phyloP scores from a whole-genome alignment of 2,113 vertebrate species.

The Sander lucioperca region DNA sequence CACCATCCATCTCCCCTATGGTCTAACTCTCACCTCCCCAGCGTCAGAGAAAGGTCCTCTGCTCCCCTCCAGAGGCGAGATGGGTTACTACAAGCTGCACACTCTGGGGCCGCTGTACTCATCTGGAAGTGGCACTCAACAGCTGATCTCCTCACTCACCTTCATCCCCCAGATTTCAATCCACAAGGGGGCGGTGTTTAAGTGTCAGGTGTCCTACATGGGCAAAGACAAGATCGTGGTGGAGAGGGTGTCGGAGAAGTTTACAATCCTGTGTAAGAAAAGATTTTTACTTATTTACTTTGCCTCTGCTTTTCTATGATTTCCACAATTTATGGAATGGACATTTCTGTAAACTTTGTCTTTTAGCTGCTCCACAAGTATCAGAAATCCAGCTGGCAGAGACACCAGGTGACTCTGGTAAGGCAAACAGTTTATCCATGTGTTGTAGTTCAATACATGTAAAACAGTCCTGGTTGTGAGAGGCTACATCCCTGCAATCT shows the following conservation, averaged over 20 bases:
- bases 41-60: constrained; percentile 79
- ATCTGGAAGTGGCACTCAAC: constrained; percentile 57
- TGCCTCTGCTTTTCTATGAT: background rate
- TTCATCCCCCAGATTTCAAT: constrained; percentile 83
- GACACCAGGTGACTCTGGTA: constrained; percentile 76
- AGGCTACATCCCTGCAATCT: background rate
- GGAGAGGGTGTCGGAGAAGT: constrained; percentile 83
- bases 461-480: background rate
- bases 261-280: constrained; percentile 82
- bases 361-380: constrained; percentile 81
- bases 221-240: constrained; percentile 85
- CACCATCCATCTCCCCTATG: constrained; percentile 76
- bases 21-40: constrained; percentile 77
- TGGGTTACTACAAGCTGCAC: constrained; percentile 84
- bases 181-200: constrained; percentile 84
- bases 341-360: background rate
- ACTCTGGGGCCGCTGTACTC: constrained; percentile 74
- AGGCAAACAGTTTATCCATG: rapidly evolving
- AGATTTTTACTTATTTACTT: background rate
- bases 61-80: constrained; percentile 68
- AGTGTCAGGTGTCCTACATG: constrained; percentile 84
- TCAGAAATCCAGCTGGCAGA: constrained; percentile 84
- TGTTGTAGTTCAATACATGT: background rate
- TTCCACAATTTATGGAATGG: background rate
- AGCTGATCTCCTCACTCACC: constrained; percentile 82